Percentiles rank a stretch among this genome's conserved stretches.
Conservation (phyloP, 1,140 invertebrate genomes). For the Melitaea cinxia region DNA sequence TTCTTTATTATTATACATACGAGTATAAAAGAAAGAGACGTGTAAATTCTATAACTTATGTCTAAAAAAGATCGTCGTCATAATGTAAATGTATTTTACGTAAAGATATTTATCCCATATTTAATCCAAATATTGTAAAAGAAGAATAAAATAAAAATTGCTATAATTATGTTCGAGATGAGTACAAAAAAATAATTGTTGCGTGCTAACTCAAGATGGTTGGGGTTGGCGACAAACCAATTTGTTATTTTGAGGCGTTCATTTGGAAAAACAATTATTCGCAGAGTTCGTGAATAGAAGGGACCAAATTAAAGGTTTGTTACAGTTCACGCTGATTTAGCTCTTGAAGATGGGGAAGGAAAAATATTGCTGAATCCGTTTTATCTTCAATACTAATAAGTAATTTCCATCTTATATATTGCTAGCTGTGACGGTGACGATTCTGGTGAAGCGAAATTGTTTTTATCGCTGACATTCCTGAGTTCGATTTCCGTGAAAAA, state of each 20-base stretch:
- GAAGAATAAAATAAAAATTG: background rate
- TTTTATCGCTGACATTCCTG: too few relatives aligned
- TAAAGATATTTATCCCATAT: background rate
- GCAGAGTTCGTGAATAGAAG: conserved; percentile 56
- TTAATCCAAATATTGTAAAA: background rate
- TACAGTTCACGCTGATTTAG: conserved; percentile 56
- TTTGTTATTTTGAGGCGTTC: conserved; percentile 74
- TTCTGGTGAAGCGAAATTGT: too few relatives aligned
- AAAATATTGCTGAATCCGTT: conserved; percentile 5
- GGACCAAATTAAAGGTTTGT: conserved; percentile 67
- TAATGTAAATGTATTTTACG: background rate
- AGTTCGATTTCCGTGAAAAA: too few relatives aligned
- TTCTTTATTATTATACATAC: too few relatives aligned
- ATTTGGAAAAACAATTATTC: conserved; percentile 71
- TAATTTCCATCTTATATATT: background rate
- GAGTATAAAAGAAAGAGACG: too few relatives aligned
- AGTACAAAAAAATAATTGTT: conserved; percentile 41
- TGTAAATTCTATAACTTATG: too few relatives aligned
- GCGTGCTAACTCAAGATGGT: conserved; percentile 39
- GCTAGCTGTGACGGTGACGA: too few relatives aligned
- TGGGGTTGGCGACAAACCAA: conserved; percentile 63
- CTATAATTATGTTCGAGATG: conserved; percentile 27
- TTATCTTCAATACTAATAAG: conserved; percentile 9
- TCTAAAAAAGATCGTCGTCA: background rate
- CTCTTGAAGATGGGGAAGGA: conserved; percentile 28